A percentile compares a stretch with the other conserved stretches of the same genome.
These are phyloP conservation scores for Scytalopus superciliaris DNA, from an alignment of 2,113 vertebrate species.

Conservation along the genomic window DNA sequence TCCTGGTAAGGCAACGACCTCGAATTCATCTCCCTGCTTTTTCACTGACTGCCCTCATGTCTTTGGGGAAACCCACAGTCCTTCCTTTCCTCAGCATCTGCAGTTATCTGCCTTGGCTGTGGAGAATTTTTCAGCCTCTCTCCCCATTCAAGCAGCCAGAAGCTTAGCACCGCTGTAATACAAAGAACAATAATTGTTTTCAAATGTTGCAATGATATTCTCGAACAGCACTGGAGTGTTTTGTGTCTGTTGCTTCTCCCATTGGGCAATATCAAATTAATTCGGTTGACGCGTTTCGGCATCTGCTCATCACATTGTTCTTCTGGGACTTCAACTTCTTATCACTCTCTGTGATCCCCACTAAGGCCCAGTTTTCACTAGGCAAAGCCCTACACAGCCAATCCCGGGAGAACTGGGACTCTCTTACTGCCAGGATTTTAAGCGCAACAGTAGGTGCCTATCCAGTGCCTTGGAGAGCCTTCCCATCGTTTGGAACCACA, in stretches of 20 bases:
- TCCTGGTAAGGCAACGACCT: not conserved
- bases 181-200: conserved; percentile 32
- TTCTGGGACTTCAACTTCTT: not conserved
- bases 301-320: not conserved
- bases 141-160: conserved; percentile 9
- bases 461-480: not conserved
- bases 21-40: not conserved
- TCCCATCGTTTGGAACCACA: not conserved
- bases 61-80: not conserved
- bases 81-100: not conserved
- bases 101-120: not conserved
- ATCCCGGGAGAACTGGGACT: not conserved
- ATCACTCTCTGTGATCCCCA: not conserved
- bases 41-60: not conserved
- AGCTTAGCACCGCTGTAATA: not conserved
- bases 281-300: not conserved
- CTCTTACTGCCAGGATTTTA: not conserved
- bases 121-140: not conserved
- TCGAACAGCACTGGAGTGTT: not conserved
- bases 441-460: not conserved
- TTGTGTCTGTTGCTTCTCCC: not conserved
- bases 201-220: conserved; percentile 25
- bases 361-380: not conserved
- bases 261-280: not conserved
- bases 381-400: not conserved